A percentile compares a stretch with the other conserved stretches of the same genome.
phyloP scores from a whole-genome alignment of 2,113 vertebrate genomes.

The Podiceps cristatus region DNA sequence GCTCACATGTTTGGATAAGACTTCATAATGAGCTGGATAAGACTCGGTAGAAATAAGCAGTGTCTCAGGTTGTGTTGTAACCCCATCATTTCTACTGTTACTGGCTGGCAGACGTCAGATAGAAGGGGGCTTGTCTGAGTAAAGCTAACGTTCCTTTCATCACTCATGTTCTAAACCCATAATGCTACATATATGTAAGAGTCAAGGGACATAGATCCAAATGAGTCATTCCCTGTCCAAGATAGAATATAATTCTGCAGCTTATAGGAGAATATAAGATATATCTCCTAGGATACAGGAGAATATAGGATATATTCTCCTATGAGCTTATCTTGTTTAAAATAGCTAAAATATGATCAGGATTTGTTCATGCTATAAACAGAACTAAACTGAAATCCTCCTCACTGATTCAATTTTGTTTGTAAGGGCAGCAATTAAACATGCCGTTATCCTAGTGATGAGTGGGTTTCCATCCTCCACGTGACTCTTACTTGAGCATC shows the following conservation, averaged over 20 bases:
- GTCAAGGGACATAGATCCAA: background rate
- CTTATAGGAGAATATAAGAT: background rate
- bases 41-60: background rate
- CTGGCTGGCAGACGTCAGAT: background rate
- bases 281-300: background rate
- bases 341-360: background rate
- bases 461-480: background rate
- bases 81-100: background rate
- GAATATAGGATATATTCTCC: background rate
- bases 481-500: slow-evolving; percentile 18
- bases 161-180: background rate
- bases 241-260: background rate
- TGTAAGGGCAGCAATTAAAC: slow-evolving; percentile 34
- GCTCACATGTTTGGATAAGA: background rate
- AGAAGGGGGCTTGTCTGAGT: background rate
- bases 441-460: background rate
- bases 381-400: background rate
- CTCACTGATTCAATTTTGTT: background rate
- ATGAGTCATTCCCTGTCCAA: background rate
- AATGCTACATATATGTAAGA: background rate
- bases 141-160: background rate
- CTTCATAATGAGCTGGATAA: background rate
- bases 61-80: background rate
- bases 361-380: background rate
- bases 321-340: background rate